These are phyloP conservation scores for Aethes cnicana DNA, from an alignment of 2,888 invertebrate species.

Conservation along the genomic window DNA sequence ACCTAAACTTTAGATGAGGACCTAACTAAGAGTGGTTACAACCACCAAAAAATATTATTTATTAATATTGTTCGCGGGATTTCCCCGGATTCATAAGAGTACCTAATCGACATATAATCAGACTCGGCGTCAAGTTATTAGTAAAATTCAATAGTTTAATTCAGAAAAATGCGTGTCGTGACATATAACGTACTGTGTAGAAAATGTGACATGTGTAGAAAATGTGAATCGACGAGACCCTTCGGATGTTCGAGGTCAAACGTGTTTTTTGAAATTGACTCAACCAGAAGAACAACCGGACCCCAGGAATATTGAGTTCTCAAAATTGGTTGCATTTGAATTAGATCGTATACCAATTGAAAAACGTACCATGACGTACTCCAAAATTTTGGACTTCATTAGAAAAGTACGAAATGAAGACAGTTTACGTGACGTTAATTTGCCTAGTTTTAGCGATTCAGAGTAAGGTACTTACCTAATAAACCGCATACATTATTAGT, in stretches of 20 bases:
- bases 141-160: too few relatives aligned
- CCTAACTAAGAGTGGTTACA: too few relatives aligned
- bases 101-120: too few relatives aligned
- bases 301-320: slow-evolving; percentile 4
- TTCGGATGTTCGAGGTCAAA: not conserved
- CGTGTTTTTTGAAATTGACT: not conserved
- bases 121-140: too few relatives aligned
- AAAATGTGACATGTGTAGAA: too few relatives aligned
- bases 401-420: slow-evolving; percentile 7
- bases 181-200: too few relatives aligned
- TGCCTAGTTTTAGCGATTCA: slow-evolving; percentile 9
- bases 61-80: too few relatives aligned
- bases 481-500: slow-evolving; percentile 6
- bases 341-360: slow-evolving; percentile 2
- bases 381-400: slow-evolving; percentile 3
- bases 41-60: too few relatives aligned
- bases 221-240: not conserved
- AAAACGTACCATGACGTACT: slow-evolving; percentile 12
- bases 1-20: too few relatives aligned
- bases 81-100: too few relatives aligned
- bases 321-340: slow-evolving; percentile 6
- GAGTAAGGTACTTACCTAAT: slow-evolving; percentile 8
- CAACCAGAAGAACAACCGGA: not conserved
- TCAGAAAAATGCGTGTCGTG: too few relatives aligned
- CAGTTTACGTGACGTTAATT: not conserved